A percentile compares a stretch with the other conserved stretches of the same genome.
Conservation (phyloP, 2,113 vertebrate genomes). For the Platysternon megacephalum region DNA sequence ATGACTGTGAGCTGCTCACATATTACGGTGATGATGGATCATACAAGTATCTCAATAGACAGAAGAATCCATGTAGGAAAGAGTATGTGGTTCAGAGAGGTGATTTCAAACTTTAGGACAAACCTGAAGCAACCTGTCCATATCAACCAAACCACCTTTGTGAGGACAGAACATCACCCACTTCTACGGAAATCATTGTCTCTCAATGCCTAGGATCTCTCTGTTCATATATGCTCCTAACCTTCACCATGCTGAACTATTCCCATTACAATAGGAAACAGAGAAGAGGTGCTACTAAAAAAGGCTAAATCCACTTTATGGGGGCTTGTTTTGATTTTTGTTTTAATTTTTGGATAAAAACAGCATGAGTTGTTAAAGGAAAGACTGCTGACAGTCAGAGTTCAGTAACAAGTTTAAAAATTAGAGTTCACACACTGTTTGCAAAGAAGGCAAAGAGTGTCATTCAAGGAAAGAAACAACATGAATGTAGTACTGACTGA, state of each 20-base stretch:
- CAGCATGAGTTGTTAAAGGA: conserved; percentile 9
- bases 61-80: background rate
- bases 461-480: no score
- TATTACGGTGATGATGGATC: background rate
- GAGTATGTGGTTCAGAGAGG: background rate
- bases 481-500: background rate
- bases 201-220: accelerated
- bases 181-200: background rate
- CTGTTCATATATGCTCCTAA: background rate
- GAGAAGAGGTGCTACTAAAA: background rate
- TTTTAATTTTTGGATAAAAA: background rate
- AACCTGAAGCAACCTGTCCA: background rate
- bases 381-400: conserved; percentile 32
- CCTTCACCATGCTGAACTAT: background rate
- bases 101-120: background rate
- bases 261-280: background rate
- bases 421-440: conserved; percentile 49
- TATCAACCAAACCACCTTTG: background rate
- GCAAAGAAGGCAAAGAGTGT: background rate
- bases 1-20: background rate
- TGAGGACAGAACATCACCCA: background rate
- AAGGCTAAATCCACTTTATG: background rate
- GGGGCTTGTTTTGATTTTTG: background rate
- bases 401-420: conserved; percentile 61
- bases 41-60: background rate